Base-by-base conservation (phyloP, 2,888 invertebrate species). In the Trichopria drosophilae region DNA sequence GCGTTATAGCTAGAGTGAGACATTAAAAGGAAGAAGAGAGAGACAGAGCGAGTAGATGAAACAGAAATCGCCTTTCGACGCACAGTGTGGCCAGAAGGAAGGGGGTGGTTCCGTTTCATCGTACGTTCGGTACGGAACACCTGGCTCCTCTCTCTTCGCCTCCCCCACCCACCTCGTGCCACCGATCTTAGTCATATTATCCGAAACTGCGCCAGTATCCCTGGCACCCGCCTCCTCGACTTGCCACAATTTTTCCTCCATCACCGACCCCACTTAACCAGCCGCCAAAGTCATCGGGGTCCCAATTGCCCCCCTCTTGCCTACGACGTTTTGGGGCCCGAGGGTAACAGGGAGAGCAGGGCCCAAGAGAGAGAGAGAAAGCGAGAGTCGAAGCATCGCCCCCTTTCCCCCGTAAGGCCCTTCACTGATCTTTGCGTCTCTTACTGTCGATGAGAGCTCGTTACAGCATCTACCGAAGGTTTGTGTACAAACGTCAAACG, bases 161-260 rank as follows among this genome's bases (percentile, higher is more conserved):
- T 24, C 47, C 44, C 42, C 56, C 54, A 55, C 44, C 57, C 57
- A 53, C 55, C 59, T 53, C 62, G 52, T 59, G 59, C 61, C 56
- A 59, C 53, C 61, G 61, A 65, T 63, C 65, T 61, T 60, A 59
- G 65, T 66, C 65, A 61, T 58, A 63, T 67, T 65, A 64, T 63
- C 64, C 62, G 57, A 66, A 68, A 65, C 66, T 63, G 58, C 63
- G 58, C 55, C 55, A 59, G 58, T 58, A 58, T 61, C 52, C 42
- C 40, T 34, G 24, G 49, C 57, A 54, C 49, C 44, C 51, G 37
- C 42, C 46, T n/a, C n/a, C n/a, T n/a, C n/a, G n/a, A n/a, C n/a
- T n/a, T n/a, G n/a, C n/a, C n/a, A n/a, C n/a, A 41, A n/a, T n/a
- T 54, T 34, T 36, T 37, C 36, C 35, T 18, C 22, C 12, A 29